Conservation (phyloP, 2,797 vertebrate species). For the Scleropages formosus region DNA sequence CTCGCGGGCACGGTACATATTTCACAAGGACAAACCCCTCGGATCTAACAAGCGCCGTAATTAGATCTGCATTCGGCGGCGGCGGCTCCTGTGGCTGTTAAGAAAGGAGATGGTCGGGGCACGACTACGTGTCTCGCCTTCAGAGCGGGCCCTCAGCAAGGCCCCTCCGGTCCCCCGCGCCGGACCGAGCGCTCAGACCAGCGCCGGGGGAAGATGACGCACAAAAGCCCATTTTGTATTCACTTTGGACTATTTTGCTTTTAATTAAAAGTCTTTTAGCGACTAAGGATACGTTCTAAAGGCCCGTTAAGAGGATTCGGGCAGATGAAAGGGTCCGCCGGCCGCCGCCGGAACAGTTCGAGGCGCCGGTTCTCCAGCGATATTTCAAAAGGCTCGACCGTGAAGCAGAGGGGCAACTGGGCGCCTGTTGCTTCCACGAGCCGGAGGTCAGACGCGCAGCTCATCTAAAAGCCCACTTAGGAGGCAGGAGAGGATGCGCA, state of each 20-base stretch:
- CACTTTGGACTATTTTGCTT: conserved; percentile 13
- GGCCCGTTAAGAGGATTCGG: conserved; percentile 18
- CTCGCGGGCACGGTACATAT: neutral
- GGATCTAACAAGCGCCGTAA: neutral
- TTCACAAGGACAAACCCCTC: conserved; percentile 3
- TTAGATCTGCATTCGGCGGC: neutral
- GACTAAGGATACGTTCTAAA: neutral
- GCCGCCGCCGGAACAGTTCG: neutral
- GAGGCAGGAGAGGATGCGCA: neutral
- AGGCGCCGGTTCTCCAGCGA: neutral
- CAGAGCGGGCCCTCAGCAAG: too few species aligned
- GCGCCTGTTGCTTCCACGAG: neutral
- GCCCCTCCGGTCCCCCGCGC: neutral
- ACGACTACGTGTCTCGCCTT: too few species aligned
- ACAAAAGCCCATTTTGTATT: neutral
- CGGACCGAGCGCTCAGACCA: neutral
- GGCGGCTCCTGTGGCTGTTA: too few species aligned
- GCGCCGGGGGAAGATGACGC: conserved; percentile 1
- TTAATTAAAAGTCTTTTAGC: conserved; percentile 25
- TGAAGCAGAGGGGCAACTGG: neutral
- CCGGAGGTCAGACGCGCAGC: neutral
- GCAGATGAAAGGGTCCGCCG: conserved; percentile 16
- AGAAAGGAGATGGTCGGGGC: too few species aligned
- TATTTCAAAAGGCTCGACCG: too few species aligned
- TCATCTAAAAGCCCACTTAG: too few species aligned